Evolutionary conservation across 2,797 vertebrate species (phyloP).

Genomic region (Allobates femoralis): DNA sequence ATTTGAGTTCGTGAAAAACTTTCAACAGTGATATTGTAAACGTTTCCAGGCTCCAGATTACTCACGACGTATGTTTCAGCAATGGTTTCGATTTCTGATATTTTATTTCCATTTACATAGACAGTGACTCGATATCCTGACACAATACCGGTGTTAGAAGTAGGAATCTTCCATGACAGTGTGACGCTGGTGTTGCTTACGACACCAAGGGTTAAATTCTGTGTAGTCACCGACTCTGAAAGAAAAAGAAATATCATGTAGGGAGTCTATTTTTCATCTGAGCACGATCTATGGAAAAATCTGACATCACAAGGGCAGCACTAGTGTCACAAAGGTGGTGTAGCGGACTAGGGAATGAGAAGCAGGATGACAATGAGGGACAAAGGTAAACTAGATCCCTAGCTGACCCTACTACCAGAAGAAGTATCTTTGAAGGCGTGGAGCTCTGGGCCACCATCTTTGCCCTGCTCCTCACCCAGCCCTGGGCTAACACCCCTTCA

Average conservation of each 20-base stretch:
- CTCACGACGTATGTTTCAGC: neutral
- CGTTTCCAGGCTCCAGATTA: conserved; percentile 42
- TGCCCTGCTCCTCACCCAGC: too few relatives aligned
- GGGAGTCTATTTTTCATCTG: too few relatives aligned
- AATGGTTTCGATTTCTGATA: neutral
- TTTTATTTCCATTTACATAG: neutral
- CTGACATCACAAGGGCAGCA: too few relatives aligned
- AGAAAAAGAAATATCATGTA: neutral
- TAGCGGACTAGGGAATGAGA: too few relatives aligned
- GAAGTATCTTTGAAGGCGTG: too few relatives aligned
- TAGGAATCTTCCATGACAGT: conserved; percentile 32
- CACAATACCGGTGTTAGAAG: neutral
- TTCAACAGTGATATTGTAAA: conserved; percentile 46
- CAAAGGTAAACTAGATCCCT: too few relatives aligned
- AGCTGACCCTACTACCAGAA: too few relatives aligned
- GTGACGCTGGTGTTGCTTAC: conserved; percentile 4
- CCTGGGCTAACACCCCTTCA: too few relatives aligned
- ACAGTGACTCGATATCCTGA: conserved; percentile 23
- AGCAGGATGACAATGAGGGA: too few relatives aligned
- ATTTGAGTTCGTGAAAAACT: neutral
- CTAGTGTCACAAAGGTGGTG: too few relatives aligned
- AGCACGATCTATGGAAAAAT: too few relatives aligned
- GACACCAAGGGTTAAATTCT: neutral
- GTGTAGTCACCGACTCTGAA: neutral
- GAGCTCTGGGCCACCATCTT: too few relatives aligned